Evolutionary conservation across 1,140 invertebrate genomes (phyloP).

Genomic region (Eciton burchellii): DNA sequence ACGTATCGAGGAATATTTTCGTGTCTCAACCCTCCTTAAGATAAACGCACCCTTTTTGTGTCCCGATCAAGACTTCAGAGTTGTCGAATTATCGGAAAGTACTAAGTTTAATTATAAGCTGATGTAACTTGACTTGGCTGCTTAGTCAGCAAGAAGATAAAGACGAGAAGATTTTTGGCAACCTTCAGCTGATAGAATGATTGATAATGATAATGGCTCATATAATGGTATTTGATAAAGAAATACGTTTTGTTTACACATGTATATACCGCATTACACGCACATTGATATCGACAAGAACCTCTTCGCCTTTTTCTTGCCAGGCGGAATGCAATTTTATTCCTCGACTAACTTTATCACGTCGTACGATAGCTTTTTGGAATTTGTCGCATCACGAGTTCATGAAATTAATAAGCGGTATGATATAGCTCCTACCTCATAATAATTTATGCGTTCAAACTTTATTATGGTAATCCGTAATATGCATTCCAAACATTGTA

Average conservation of each 20-base stretch:
- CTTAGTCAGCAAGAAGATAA: no score
- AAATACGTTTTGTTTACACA: no score
- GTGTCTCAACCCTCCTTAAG: slow-evolving; percentile 43
- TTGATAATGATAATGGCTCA: no score
- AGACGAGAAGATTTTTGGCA: no score
- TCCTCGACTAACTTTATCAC: slow-evolving; percentile 9
- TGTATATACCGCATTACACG: no score
- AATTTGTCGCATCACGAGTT: slow-evolving; percentile 38
- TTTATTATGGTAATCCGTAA: slow-evolving; percentile 59
- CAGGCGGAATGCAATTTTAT: not conserved
- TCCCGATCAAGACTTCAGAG: slow-evolving; percentile 25
- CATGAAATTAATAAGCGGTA: slow-evolving; percentile 55
- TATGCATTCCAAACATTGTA: slow-evolving; percentile 60
- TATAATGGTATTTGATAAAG: no score
- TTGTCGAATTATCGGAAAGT: slow-evolving; percentile 32
- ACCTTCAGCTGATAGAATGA: no score
- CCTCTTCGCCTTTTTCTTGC: no score
- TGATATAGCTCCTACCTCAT: slow-evolving; percentile 36
- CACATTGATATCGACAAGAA: not conserved
- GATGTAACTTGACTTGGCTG: no score
- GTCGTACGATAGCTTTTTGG: not conserved
- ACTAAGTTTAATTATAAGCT: not conserved
- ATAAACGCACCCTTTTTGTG: slow-evolving; percentile 29
- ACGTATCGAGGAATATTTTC: slow-evolving; percentile 76
- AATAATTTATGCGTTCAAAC: slow-evolving; percentile 60